These are phyloP conservation scores for Spheniscus humboldti DNA, from an alignment of 2,797 vertebrate genomes.

Conservation along the genomic window DNA sequence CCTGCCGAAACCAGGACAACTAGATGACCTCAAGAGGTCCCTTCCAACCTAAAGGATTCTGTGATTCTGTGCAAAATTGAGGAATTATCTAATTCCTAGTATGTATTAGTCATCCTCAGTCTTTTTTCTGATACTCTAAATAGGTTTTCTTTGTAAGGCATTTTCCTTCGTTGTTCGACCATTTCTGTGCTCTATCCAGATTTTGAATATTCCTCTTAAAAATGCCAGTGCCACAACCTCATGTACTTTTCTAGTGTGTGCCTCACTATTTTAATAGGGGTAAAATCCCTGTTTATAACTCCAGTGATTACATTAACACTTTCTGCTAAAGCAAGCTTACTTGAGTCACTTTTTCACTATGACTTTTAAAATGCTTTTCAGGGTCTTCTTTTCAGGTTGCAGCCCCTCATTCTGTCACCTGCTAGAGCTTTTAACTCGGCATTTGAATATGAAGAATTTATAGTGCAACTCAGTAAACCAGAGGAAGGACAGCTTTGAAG, in stretches of 20 bases:
- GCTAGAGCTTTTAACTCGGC: not conserved
- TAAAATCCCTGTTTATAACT: not conserved
- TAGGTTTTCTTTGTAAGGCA: not conserved
- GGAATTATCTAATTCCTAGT: not conserved
- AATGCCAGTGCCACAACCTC: not conserved
- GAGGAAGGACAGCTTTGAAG: not conserved
- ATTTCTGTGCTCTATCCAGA: not conserved
- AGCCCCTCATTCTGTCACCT: not conserved
- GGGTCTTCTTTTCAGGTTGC: not conserved
- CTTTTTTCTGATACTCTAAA: not conserved
- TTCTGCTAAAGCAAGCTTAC: not conserved
- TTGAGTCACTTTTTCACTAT: not conserved
- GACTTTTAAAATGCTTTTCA: not conserved
- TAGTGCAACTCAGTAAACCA: conserved; percentile 1
- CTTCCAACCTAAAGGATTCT: not conserved
- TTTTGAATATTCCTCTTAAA: not conserved
- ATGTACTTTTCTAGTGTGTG: not conserved
- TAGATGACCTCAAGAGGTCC: not conserved
- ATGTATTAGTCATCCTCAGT: not conserved
- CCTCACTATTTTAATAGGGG: not conserved
- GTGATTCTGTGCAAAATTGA: not conserved
- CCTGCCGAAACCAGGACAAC: too few relatives aligned
- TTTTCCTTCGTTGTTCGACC: not conserved
- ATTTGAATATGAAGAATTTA: not conserved
- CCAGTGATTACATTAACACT: not conserved